phyloP scores from a whole-genome alignment of 2,888 invertebrate genomes.

The Siphlonurus alternatus region DNA sequence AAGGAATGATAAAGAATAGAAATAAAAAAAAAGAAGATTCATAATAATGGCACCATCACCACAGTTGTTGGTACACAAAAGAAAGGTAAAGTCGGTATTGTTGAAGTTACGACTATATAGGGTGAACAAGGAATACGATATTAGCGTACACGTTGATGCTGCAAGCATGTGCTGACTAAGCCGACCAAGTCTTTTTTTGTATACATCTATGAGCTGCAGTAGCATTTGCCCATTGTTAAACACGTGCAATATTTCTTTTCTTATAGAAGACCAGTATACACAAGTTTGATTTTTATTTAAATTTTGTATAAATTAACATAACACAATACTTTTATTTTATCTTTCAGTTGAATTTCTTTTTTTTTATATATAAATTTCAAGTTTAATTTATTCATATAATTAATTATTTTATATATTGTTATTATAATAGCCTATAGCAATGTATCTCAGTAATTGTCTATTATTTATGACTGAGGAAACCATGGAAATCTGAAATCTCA shows the following conservation, averaged over 20 bases:
- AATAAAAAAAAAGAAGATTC: not conserved
- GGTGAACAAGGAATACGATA: not conserved
- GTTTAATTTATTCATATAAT: too few relatives aligned
- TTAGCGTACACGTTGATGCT: too few relatives aligned
- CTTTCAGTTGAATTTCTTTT: too few relatives aligned
- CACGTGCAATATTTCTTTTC: not conserved
- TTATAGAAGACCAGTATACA: not conserved
- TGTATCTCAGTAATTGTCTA: too few relatives aligned
- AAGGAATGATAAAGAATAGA: not conserved
- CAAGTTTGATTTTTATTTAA: not conserved
- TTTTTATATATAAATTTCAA: too few relatives aligned
- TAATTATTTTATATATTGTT: too few relatives aligned
- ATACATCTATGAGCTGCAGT: not conserved
- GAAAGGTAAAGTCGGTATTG: not conserved
- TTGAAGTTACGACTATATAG: not conserved
- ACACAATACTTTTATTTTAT: not conserved
- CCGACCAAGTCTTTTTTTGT: not conserved
- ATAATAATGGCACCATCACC: not conserved
- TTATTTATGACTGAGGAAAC: too few relatives aligned
- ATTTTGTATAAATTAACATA: not conserved
- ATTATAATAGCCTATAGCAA: too few relatives aligned
- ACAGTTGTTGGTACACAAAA: not conserved
- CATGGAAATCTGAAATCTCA: too few relatives aligned
- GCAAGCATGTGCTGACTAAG: not conserved
- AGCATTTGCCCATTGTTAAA: not conserved